Conservation (phyloP, 1,140 invertebrate species). For the Aphis craccivora region DNA sequence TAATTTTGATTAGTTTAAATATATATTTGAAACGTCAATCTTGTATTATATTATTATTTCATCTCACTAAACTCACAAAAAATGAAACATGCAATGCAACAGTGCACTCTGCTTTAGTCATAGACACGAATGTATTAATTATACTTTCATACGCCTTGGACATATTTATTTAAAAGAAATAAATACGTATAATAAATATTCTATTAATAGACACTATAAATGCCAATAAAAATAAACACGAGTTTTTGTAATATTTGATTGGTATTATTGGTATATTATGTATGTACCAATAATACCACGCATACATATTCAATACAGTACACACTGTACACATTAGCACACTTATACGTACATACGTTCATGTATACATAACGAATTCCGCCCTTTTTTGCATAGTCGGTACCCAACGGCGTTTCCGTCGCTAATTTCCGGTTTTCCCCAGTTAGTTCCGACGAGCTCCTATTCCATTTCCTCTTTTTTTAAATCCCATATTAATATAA, state of each 20-base stretch:
- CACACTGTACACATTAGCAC: not conserved
- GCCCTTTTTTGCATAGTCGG: not conserved
- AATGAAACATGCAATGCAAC: not conserved
- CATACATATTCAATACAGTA: no score
- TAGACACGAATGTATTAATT: not conserved
- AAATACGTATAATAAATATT: not conserved
- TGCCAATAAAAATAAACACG: not conserved
- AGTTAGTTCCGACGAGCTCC: not conserved
- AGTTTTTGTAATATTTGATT: not conserved
- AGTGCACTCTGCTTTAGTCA: not conserved
- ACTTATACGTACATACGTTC: not conserved
- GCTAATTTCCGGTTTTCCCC: slow-evolving; percentile 43
- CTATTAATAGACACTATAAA: not conserved
- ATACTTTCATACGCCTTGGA: not conserved
- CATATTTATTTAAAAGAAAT: not conserved
- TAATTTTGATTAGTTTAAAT: not conserved
- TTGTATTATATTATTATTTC: not conserved
- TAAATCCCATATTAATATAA: slow-evolving; percentile 45
- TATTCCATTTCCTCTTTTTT: slow-evolving; percentile 33
- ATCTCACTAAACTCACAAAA: not conserved
- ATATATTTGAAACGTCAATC: not conserved
- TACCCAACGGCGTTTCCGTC: slow-evolving; percentile 39
- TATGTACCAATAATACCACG: not conserved
- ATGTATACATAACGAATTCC: not conserved
- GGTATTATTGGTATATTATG: not conserved